Percentiles rank a stretch among this genome's conserved stretches.
phyloP scores from a whole-genome alignment of 2,888 invertebrate species.

The Xestoiulus laeticollis region DNA sequence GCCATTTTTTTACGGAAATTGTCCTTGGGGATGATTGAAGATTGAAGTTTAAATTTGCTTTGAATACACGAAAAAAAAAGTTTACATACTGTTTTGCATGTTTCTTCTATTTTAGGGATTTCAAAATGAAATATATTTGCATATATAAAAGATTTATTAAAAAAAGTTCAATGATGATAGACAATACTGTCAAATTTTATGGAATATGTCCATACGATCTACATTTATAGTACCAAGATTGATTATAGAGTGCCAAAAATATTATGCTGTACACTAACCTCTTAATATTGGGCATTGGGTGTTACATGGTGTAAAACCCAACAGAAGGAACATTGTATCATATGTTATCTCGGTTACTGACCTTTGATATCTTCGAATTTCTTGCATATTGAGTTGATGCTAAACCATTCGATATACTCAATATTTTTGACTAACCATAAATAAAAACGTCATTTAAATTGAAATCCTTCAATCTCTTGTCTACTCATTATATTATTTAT shows the following conservation, averaged over 20 bases:
- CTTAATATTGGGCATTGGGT: not conserved
- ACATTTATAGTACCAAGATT: not conserved
- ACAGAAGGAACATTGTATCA: not conserved
- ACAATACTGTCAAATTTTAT: slow-evolving; percentile 1
- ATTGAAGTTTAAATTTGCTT: not conserved
- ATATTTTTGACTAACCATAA: not conserved
- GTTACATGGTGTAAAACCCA: not conserved
- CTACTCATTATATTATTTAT: not conserved
- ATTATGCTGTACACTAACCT: not conserved
- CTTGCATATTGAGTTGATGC: not conserved
- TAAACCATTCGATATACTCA: not conserved
- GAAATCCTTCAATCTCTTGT: not conserved
- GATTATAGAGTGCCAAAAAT: not conserved
- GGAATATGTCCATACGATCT: not conserved
- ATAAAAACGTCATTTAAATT: not conserved
- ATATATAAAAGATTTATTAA: not conserved
- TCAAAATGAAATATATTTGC: not conserved
- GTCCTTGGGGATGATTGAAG: not conserved
- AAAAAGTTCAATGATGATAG: not conserved
- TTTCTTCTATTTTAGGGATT: not conserved
- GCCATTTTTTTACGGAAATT: not conserved
- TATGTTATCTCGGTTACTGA: not conserved
- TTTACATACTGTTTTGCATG: not conserved
- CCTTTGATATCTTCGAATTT: not conserved
- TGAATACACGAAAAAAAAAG: not conserved